A percentile compares a stretch with the other conserved stretches of the same genome.
These are phyloP conservation scores for Achatina immaculata DNA, from an alignment of 1,140 invertebrate genomes.

Conservation along the genomic window DNA sequence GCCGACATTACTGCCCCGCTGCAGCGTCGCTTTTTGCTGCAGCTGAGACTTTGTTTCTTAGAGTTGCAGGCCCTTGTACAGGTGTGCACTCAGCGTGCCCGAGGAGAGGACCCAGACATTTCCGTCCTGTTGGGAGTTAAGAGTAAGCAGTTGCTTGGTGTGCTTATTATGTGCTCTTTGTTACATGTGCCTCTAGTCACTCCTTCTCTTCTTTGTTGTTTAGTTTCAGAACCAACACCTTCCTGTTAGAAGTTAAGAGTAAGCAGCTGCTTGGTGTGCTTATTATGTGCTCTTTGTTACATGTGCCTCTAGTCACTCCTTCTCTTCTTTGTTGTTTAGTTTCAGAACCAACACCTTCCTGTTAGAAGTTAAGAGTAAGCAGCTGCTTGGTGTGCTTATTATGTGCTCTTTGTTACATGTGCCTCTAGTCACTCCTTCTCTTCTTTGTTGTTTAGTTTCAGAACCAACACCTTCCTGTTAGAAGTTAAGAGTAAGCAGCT, in stretches of 20 bases:
- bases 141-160: constrained; percentile 46
- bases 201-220: not conserved
- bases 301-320: not conserved
- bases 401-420: not conserved
- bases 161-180: not conserved
- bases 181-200: not conserved
- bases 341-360: no score
- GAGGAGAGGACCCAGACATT: constrained; percentile 66
- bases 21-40: constrained; percentile 57
- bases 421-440: not conserved
- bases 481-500: constrained; percentile 57
- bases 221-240: no score
- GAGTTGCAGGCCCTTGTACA: constrained; percentile 65
- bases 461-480: constrained; percentile 59
- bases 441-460: not conserved
- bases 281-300: not conserved
- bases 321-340: not conserved
- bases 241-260: constrained; percentile 63
- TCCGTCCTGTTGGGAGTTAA: constrained; percentile 61
- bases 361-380: constrained; percentile 61
- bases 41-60: constrained; percentile 63
- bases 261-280: constrained; percentile 13
- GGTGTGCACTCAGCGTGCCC: constrained; percentile 60
- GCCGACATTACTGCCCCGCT: constrained; percentile 52
- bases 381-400: not conserved